Evolutionary conservation across 2,113 vertebrate genomes (phyloP).

Genomic region (Garra rufa): DNA sequence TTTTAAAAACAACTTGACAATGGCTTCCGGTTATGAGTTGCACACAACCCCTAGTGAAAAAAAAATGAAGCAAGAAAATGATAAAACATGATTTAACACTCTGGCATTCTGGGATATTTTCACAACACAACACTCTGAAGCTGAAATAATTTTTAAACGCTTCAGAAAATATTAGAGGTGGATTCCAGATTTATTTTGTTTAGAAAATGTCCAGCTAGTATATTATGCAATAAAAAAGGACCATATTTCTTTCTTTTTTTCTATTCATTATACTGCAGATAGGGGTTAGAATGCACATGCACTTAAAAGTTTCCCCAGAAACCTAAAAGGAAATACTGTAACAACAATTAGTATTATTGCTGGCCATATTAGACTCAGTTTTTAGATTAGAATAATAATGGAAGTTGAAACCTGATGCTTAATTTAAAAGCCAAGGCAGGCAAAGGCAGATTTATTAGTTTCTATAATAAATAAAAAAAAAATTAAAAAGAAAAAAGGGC

Average conservation of each 20-base stretch:
- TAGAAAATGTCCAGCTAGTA: conserved; percentile 3
- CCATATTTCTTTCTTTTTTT: background rate
- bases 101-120: background rate
- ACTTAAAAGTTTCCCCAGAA: background rate
- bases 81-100: background rate
- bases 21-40: background rate
- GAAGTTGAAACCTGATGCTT: conserved; percentile 26
- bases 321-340: conserved; percentile 13
- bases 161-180: background rate
- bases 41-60: background rate
- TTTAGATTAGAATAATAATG: conserved; percentile 23
- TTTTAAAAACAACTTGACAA: background rate
- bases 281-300: conserved; percentile 7
- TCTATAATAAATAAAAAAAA: conserved; percentile 62
- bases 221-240: background rate
- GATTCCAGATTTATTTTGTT: background rate
- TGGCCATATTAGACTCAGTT: conserved; percentile 3
- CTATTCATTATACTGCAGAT: background rate
- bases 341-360: conserved; percentile 25
- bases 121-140: background rate
- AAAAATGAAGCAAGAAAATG: background rate
- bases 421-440: conserved; percentile 41
- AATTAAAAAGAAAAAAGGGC: conserved; percentile 27
- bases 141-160: background rate
- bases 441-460: conserved; percentile 55